Evolutionary conservation across 1,140 invertebrate genomes (phyloP).

Genomic region (Drosophila grimshawi): DNA sequence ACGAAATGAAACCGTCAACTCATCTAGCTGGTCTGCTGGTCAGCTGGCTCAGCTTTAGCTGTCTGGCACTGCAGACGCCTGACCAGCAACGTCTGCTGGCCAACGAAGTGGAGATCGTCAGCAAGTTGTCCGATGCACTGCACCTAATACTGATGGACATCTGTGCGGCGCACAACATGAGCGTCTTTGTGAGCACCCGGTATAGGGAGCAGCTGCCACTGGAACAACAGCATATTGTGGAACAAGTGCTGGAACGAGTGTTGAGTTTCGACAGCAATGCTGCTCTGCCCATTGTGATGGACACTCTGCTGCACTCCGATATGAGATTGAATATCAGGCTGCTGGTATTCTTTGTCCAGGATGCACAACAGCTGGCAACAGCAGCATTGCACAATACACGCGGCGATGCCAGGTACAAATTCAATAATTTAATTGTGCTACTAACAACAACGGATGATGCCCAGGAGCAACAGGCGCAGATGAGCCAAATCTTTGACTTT

Average conservation of each 20-base stretch:
- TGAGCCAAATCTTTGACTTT: constrained; percentile 50
- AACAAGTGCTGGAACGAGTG: constrained; percentile 5
- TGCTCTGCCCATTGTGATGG: constrained; percentile 46
- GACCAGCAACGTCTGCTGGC: background rate
- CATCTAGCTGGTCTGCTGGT: background rate
- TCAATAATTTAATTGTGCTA: constrained; percentile 34
- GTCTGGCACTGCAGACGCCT: background rate
- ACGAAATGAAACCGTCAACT: constrained; percentile 5
- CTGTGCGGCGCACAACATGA: constrained; percentile 35
- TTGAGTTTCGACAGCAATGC: background rate
- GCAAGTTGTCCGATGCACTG: constrained; percentile 8
- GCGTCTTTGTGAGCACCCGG: constrained; percentile 39
- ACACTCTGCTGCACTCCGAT: background rate
- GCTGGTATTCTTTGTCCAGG: constrained; percentile 49
- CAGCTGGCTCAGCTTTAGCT: background rate
- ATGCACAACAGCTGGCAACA: constrained; percentile 20
- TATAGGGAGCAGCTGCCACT: constrained; percentile 33
- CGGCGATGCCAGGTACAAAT: constrained; percentile 7
- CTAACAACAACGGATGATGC: background rate
- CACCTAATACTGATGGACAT: constrained; percentile 29
- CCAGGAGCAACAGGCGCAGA: background rate
- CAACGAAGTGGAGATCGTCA: background rate
- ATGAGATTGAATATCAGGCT: background rate
- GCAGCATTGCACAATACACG: background rate
- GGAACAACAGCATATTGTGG: constrained; percentile 8